These are phyloP conservation scores for Bombus impatiens DNA, from an alignment of 1,140 invertebrate genomes.

Conservation along the genomic window DNA sequence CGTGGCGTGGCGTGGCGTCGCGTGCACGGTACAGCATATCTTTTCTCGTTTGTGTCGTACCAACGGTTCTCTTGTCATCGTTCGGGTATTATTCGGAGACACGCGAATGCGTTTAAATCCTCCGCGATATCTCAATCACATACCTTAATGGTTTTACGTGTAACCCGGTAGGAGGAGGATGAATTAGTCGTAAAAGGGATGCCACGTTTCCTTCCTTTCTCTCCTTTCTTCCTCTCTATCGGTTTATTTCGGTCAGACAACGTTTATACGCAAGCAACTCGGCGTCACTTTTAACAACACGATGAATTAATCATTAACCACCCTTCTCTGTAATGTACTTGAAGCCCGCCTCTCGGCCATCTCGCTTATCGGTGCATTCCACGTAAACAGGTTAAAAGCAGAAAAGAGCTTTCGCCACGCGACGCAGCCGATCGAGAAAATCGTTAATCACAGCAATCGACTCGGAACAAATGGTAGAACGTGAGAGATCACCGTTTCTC, in stretches of 20 bases:
- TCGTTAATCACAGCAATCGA: conserved; percentile 25
- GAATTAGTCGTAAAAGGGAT: conserved; percentile 43
- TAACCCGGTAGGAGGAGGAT: conserved; percentile 27
- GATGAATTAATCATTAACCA: conserved; percentile 72
- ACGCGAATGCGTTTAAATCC: conserved; percentile 69
- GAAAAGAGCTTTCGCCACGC: conserved; percentile 54
- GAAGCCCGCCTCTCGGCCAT: background rate
- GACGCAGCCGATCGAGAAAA: conserved; percentile 44
- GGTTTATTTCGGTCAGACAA: conserved; percentile 48
- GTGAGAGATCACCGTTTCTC: background rate
- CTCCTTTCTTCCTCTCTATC: background rate
- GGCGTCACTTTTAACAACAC: conserved; percentile 70
- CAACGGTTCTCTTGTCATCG: conserved; percentile 3
- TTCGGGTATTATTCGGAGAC: conserved; percentile 68
- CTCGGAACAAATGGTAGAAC: background rate
- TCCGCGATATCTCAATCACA: conserved; percentile 76
- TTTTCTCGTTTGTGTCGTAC: background rate
- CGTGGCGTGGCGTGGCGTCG: background rate
- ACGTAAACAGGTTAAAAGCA: conserved; percentile 50
- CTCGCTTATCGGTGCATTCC: conserved; percentile 35
- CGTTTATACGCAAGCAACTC: conserved; percentile 67
- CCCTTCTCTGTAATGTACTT: background rate
- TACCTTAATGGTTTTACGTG: conserved; percentile 75
- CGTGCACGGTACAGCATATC: background rate
- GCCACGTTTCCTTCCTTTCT: conserved; percentile 26